A percentile compares a stretch with the other conserved stretches of the same genome.
These are phyloP conservation scores for Darevskia mixta DNA, from an alignment of 2,797 vertebrate genomes.

Conservation along the genomic window DNA sequence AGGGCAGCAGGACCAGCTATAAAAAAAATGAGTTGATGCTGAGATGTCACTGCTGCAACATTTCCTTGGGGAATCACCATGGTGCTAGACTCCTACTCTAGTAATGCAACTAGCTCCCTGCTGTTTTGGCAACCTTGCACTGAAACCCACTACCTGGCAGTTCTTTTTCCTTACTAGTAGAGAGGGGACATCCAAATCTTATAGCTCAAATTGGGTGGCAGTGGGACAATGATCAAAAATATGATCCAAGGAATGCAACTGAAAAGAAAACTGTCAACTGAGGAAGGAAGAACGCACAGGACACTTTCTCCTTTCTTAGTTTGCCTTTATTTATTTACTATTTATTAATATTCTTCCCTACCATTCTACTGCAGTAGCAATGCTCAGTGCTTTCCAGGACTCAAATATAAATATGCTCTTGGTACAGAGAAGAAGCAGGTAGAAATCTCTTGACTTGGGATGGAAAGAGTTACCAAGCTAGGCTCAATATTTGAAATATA, in stretches of 20 bases:
- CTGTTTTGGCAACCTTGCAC: background rate
- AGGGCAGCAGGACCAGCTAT: background rate
- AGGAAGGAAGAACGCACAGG: too few relatives aligned
- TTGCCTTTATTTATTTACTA: too few relatives aligned
- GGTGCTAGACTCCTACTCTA: background rate
- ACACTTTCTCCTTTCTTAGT: too few relatives aligned
- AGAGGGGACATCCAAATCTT: background rate
- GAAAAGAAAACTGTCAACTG: background rate
- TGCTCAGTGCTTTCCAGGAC: too few relatives aligned
- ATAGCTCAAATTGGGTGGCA: background rate
- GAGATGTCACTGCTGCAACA: background rate
- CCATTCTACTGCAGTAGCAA: too few relatives aligned
- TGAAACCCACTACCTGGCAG: background rate
- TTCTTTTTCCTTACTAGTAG: background rate
- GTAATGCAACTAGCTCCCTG: background rate
- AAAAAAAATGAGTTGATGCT: background rate
- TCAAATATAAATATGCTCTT: too few relatives aligned
- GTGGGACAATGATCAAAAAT: background rate
- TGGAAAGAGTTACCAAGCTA: too few relatives aligned
- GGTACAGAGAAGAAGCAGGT: too few relatives aligned
- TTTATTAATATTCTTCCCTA: too few relatives aligned
- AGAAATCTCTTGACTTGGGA: too few relatives aligned
- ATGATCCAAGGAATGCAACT: background rate
- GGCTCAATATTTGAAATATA: too few relatives aligned
- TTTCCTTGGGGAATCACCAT: background rate